These are phyloP conservation scores for Drosophila siamana DNA, from an alignment of 2,888 invertebrate species.

Conservation along the genomic window DNA sequence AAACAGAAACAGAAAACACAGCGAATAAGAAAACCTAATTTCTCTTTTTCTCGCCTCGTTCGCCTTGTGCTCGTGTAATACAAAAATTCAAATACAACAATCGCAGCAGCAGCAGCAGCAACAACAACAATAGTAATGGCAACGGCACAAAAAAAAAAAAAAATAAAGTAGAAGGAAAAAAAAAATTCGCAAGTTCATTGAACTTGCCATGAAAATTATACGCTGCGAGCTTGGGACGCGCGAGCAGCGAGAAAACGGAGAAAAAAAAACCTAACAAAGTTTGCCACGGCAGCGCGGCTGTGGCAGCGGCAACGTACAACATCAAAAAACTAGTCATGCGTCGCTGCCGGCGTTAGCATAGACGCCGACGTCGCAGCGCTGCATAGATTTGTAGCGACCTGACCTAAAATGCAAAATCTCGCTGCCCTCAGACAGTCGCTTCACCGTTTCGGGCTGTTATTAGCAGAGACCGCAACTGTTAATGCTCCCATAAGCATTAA, in stretches of 20 bases:
- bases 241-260: slow-evolving; percentile 50
- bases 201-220: slow-evolving; percentile 80
- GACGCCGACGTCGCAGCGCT: slow-evolving; percentile 59
- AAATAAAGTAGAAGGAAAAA: slow-evolving; percentile 25
- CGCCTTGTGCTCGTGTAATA: slow-evolving; percentile 42
- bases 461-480: slow-evolving; percentile 58
- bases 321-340: slow-evolving; percentile 68
- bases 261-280: slow-evolving; percentile 13
- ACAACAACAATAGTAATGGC: slow-evolving; percentile 11
- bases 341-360: slow-evolving; percentile 56
- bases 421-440: slow-evolving; percentile 35
- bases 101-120: slow-evolving; percentile 16
- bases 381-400: slow-evolving; percentile 84
- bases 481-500: slow-evolving; percentile 36
- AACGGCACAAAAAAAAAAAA: slow-evolving; percentile 10
- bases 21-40: slow-evolving; percentile 60
- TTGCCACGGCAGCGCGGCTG: slow-evolving; percentile 14
- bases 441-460: slow-evolving; percentile 10
- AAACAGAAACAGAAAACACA: slow-evolving; percentile 5
- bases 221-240: slow-evolving; percentile 48
- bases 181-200: slow-evolving; percentile 83
- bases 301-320: slow-evolving; percentile 7
- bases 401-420: slow-evolving; percentile 84
- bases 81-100: slow-evolving; percentile 57
- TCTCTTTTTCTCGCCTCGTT: slow-evolving; percentile 59